phyloP scores from a whole-genome alignment of 2,888 invertebrate genomes.

The Himalopsyche anomala region DNA sequence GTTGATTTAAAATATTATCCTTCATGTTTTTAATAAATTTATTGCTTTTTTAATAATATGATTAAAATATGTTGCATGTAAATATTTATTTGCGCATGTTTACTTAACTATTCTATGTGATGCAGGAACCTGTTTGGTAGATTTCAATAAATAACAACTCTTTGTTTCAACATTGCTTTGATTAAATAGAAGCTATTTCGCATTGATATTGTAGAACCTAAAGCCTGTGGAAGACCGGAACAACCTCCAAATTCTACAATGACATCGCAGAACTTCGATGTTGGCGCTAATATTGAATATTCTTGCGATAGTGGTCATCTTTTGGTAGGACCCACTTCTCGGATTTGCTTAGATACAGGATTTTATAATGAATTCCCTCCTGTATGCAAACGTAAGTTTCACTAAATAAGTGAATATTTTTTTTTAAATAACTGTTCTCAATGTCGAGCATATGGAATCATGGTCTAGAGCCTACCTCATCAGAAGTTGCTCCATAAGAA shows the following conservation, averaged over 20 bases:
- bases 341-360: conserved; percentile 92
- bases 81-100: too few relatives aligned
- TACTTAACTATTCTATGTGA: too few relatives aligned
- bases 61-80: too few relatives aligned
- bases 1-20: too few relatives aligned
- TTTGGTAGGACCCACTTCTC: conserved; percentile 88
- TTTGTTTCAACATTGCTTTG: conserved; percentile 47
- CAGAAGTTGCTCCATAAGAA: too few relatives aligned
- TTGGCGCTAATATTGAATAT: conserved; percentile 90
- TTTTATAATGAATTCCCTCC: conserved; percentile 96
- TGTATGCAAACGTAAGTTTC: conserved; percentile 90
- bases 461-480: too few relatives aligned
- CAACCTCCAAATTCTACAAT: conserved; percentile 96
- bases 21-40: too few relatives aligned
- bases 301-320: conserved; percentile 91
- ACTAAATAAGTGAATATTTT: conserved; percentile 21
- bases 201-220: conserved; percentile 80
- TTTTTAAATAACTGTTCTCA: background rate
- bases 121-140: background rate
- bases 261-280: conserved; percentile 85
- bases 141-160: too few relatives aligned
- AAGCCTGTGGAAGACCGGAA: conserved; percentile 93
- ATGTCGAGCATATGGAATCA: too few relatives aligned
- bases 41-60: too few relatives aligned
- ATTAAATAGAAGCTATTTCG: conserved; percentile 61